phyloP scores from a whole-genome alignment of 2,113 vertebrate species.

The Trogon surrucura region DNA sequence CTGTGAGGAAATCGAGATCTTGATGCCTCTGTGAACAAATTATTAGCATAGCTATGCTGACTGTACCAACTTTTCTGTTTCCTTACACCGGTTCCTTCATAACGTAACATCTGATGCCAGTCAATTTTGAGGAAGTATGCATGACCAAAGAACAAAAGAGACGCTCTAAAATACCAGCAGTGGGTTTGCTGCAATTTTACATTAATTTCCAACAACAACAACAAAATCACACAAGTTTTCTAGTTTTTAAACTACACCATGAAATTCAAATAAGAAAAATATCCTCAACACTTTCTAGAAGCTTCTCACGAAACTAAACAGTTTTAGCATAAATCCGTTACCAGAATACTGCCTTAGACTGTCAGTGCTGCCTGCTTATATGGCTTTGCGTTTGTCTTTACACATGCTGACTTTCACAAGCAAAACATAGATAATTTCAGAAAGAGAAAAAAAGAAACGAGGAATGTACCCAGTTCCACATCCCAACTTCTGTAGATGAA shows the following conservation, averaged over 20 bases:
- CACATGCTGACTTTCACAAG: not conserved
- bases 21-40: not conserved
- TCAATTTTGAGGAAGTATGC: not conserved
- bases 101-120: not conserved
- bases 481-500: not conserved
- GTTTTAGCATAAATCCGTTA: not conserved
- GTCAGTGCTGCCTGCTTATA: not conserved
- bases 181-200: not conserved
- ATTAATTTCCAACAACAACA: not conserved
- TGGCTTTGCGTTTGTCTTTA: not conserved
- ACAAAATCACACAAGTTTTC: not conserved
- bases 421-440: not conserved
- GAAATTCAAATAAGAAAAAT: not conserved
- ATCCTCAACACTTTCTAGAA: not conserved
- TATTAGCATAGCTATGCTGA: not conserved
- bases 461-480: not conserved
- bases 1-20: not conserved
- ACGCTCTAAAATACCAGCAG: not conserved
- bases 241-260: not conserved
- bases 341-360: not conserved
- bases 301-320: not conserved
- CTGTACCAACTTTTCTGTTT: not conserved
- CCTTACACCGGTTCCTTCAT: not conserved
- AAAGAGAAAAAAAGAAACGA: not conserved
- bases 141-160: not conserved